These are phyloP conservation scores for Microvelia longipes DNA, from an alignment of 1,140 invertebrate species.

Conservation along the genomic window DNA sequence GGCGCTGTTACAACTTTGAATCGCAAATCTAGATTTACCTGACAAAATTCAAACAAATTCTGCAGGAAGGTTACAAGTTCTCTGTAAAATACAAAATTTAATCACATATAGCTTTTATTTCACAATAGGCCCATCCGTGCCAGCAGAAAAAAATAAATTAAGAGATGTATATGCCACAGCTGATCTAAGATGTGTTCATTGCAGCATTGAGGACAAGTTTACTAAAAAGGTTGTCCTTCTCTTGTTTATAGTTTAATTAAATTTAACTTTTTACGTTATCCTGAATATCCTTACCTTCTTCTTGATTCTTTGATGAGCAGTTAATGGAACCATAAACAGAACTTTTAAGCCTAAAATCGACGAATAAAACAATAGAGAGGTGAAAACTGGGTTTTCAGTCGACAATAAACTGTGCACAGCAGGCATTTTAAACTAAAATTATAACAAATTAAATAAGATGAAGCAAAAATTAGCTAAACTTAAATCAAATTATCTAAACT, in stretches of 20 bases:
- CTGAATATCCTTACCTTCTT: constrained; percentile 22
- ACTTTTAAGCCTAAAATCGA: constrained; percentile 27
- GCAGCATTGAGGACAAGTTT: not conserved
- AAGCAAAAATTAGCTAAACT: too few relatives aligned
- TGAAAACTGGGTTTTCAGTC: constrained; percentile 19
- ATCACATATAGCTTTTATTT: too few relatives aligned
- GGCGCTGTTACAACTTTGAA: too few relatives aligned
- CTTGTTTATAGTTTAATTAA: not conserved
- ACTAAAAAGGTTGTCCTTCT: not conserved
- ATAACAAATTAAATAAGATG: too few relatives aligned
- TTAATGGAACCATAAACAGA: constrained; percentile 26
- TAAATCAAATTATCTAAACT: too few relatives aligned
- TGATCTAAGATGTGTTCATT: not conserved
- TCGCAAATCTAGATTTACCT: too few relatives aligned
- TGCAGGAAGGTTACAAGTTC: too few relatives aligned
- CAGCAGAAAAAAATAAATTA: not conserved
- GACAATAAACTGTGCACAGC: constrained; percentile 1
- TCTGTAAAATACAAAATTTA: too few relatives aligned
- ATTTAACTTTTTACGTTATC: not conserved
- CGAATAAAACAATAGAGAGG: constrained; percentile 22
- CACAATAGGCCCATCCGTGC: too few relatives aligned
- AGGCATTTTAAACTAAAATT: too few relatives aligned
- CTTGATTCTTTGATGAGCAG: constrained; percentile 22
- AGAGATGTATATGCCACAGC: not conserved
- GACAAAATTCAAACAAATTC: too few relatives aligned